These are phyloP conservation scores for Tachysurus fulvidraco DNA, from an alignment of 2,113 vertebrate species.

Conservation along the genomic window DNA sequence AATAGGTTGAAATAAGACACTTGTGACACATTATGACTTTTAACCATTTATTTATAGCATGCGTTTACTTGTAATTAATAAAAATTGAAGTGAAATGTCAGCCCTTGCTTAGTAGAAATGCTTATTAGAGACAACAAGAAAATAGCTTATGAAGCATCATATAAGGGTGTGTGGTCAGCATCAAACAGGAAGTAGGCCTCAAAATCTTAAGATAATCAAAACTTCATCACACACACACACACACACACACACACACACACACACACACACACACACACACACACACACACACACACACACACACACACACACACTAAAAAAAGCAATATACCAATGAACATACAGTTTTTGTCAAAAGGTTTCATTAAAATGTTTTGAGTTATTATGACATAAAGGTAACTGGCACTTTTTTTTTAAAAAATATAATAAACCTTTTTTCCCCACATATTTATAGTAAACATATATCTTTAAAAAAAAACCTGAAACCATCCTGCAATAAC, in stretches of 20 bases:
- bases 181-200: not conserved
- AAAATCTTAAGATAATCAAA: not conserved
- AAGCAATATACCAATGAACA: not conserved
- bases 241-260: too few species aligned
- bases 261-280: too few species aligned
- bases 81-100: not conserved
- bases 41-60: not conserved
- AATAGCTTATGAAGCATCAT: not conserved
- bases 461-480: not conserved
- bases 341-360: not conserved
- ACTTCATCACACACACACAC: not conserved
- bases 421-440: not conserved
- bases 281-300: too few species aligned
- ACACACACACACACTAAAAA: too few species aligned
- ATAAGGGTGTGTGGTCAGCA: not conserved
- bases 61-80: not conserved
- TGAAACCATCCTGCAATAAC: not conserved
- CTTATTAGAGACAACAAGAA: not conserved
- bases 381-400: too few species aligned
- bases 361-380: too few species aligned
- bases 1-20: not conserved
- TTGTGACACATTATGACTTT: not conserved
- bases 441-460: not conserved
- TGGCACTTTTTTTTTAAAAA: too few species aligned
- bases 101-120: not conserved